Evolutionary conservation across 2,113 vertebrate genomes (phyloP).

Genomic region (Onychorhynchus coronatus): DNA sequence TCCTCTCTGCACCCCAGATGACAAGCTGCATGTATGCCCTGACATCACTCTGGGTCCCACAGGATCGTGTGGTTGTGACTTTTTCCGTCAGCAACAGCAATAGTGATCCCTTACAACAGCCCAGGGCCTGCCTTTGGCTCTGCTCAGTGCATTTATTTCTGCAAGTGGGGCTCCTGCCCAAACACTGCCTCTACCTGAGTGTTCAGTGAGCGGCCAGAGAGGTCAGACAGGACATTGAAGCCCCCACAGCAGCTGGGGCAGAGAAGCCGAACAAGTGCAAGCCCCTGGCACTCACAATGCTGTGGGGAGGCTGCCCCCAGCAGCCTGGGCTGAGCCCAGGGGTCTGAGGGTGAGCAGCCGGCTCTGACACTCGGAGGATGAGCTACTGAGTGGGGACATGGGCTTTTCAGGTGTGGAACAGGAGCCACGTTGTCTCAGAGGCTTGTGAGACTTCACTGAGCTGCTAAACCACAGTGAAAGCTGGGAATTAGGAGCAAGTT

Average conservation of each 20-base stretch:
- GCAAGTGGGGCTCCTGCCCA: neutral
- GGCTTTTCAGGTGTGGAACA: neutral
- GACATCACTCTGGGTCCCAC: accelerated
- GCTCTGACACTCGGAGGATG: accelerated
- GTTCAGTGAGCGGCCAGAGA: neutral
- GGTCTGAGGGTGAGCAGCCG: neutral
- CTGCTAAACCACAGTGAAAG: neutral
- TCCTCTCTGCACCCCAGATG: neutral
- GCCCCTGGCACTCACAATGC: neutral
- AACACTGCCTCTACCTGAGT: neutral
- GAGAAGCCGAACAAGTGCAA: accelerated
- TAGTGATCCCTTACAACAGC: accelerated
- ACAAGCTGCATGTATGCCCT: too few species aligned
- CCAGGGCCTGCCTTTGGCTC: neutral
- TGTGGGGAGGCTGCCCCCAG: accelerated
- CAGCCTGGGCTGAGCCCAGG: neutral
- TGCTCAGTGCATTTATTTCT: neutral
- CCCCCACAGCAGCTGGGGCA: neutral
- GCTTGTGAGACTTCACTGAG: neutral
- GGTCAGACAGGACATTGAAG: accelerated
- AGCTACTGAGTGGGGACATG: accelerated
- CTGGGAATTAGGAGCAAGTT: neutral
- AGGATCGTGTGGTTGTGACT: neutral
- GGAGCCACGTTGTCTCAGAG: neutral
- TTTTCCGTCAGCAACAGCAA: neutral